Conservation (phyloP, 2,797 vertebrate species). For the Caiman crocodilus region DNA sequence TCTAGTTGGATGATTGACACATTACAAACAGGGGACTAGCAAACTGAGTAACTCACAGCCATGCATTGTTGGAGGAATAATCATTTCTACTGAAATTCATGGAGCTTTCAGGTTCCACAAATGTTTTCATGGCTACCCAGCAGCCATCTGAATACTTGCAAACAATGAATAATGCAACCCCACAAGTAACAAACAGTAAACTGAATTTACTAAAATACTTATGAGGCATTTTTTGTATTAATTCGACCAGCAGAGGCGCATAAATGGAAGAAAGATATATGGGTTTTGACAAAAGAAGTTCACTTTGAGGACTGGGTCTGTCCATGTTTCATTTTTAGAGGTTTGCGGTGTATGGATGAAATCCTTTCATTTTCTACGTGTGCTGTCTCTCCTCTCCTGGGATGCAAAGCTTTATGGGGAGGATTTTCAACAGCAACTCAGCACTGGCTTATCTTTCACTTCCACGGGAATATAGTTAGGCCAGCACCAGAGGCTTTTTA, state of each 20-base stretch:
- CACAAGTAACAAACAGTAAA: background rate
- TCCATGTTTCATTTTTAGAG: background rate
- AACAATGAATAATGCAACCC: background rate
- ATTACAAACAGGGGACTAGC: slow-evolving; percentile 9
- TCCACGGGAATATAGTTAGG: background rate
- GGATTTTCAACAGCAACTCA: slow-evolving; percentile 14
- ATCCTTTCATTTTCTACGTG: slow-evolving; percentile 40
- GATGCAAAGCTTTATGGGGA: slow-evolving; percentile 13
- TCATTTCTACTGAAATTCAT: accelerated
- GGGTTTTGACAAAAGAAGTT: background rate
- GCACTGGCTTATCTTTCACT: slow-evolving; percentile 26
- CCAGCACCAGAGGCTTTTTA: background rate
- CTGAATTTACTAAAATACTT: background rate
- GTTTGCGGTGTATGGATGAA: slow-evolving; percentile 6
- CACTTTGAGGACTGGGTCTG: slow-evolving; percentile 34
- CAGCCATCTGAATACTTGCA: background rate
- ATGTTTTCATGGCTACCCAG: background rate
- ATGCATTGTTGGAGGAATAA: background rate
- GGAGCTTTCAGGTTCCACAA: slow-evolving; percentile 13
- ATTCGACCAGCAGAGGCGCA: slow-evolving; percentile 1
- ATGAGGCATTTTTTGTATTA: background rate
- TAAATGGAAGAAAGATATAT: background rate
- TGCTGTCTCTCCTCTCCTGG: background rate
- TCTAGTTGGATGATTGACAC: background rate
- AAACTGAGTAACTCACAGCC: background rate